phyloP scores from a whole-genome alignment of 2,888 invertebrate genomes.

The Cistogaster globosa region DNA sequence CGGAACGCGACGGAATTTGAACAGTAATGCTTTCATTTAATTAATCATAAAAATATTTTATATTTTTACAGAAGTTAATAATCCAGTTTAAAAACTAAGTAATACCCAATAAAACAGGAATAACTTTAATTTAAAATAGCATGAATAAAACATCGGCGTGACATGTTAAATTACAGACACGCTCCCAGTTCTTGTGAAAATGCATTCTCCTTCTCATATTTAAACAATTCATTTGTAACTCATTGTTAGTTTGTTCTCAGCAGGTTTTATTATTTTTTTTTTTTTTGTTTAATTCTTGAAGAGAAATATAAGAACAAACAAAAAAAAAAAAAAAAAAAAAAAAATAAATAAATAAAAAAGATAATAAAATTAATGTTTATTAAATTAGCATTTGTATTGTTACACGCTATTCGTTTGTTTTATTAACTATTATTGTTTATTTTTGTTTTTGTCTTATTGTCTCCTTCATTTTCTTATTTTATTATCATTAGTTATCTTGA shows the following conservation, averaged over 20 bases:
- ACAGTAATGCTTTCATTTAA: too few species aligned
- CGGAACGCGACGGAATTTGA: too few species aligned
- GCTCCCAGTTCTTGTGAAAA: neutral
- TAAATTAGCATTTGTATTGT: conserved; percentile 68
- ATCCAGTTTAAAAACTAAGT: too few species aligned
- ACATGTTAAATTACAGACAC: neutral
- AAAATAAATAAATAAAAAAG: too few species aligned
- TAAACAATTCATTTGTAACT: conserved; percentile 6
- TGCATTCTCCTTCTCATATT: conserved; percentile 10
- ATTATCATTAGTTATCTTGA: conserved; percentile 61
- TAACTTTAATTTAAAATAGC: neutral
- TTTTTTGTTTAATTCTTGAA: neutral
- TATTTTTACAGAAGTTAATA: too few species aligned
- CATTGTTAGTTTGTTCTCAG: neutral
- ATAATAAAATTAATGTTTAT: conserved; percentile 50
- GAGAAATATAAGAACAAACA: neutral
- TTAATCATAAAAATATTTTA: too few species aligned
- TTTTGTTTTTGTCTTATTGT: neutral
- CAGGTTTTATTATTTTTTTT: neutral
- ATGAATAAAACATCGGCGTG: neutral
- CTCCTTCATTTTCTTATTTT: conserved; percentile 33
- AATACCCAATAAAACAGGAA: too few species aligned
- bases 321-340: neutral
- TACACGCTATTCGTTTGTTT: conserved; percentile 66
- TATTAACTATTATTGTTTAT: conserved; percentile 44